A percentile compares a stretch with the other conserved stretches of the same genome.
phyloP scores from a whole-genome alignment of 2,113 vertebrate genomes.

The Catharus fuscescens region DNA sequence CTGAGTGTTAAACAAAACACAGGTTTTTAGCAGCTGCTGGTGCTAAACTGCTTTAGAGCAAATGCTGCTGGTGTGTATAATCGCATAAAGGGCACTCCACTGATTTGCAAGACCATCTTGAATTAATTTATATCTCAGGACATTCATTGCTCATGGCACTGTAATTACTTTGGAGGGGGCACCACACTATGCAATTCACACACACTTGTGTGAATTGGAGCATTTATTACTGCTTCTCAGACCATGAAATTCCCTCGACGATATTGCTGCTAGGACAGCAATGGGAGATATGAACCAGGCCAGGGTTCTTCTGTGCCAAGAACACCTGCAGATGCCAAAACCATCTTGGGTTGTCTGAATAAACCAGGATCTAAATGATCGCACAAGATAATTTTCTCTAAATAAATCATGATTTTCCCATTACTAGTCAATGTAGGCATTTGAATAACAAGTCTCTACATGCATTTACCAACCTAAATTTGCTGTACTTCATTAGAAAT shows the following conservation, averaged over 20 bases:
- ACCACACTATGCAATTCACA: background rate
- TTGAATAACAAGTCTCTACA: background rate
- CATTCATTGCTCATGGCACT: background rate
- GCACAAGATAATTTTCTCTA: background rate
- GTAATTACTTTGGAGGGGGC: background rate
- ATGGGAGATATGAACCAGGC: background rate
- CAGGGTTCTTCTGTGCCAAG: background rate
- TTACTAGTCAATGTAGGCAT: background rate
- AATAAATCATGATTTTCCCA: background rate
- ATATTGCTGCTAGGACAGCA: background rate
- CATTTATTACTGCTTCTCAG: background rate
- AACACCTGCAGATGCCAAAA: background rate
- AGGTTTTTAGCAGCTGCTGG: background rate
- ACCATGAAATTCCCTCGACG: background rate
- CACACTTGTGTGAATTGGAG: background rate
- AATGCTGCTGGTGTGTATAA: background rate
- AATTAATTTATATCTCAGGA: background rate
- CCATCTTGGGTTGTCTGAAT: background rate
- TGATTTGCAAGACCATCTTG: background rate
- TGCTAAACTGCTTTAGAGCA: background rate
- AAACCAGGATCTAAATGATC: background rate
- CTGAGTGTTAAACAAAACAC: background rate
- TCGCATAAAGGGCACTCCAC: rapidly evolving
- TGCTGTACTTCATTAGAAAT: background rate
- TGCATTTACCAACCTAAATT: background rate